Base-by-base conservation (phyloP, 2,113 vertebrate species). In the Sturnus vulgaris region DNA sequence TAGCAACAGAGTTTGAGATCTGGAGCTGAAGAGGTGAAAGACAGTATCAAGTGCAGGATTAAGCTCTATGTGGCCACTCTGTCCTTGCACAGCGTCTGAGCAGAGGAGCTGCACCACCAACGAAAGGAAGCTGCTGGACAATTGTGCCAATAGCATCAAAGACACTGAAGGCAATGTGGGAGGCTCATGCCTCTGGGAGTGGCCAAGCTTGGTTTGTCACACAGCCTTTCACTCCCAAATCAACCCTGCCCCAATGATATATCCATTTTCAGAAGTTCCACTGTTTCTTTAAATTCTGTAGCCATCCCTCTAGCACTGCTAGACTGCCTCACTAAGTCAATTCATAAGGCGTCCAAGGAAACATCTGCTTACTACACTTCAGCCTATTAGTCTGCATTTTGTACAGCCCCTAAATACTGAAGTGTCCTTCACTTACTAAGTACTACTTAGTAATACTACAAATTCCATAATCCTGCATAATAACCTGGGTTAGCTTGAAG, bases 1-100 rank as follows among this genome's bases (percentile, higher is more conserved):
- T 33, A 1, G 7, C 18, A 9, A 15, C 8, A 37, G 40, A 46
- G 5, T 7, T 15, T 37, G 21, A 42, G 40, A 73, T 27, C 22
- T n/a, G 40, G 12, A 63, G 98, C 89, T 99, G 94, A 99, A 99
- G 96, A 99, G 93, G 98, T 99, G 59, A 98, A 99, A 90, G 98
- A 99, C 1, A 99, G 98, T 0, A 98, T 98, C 4, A 99, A 99
- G 82, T 98, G 99, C 39, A 99, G 99, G 98, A 99, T 98, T 97
- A 99, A 99, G 76, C 99, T 98, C 14, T 99, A 98, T 0, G 98
- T 99, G n/a, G 99, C 98, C 10, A 99, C 99, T 1, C 98, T 99
- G 11, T 99, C 99, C 25, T 93, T 99, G 72, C 98, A 99, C 90
- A 99, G 99, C 92, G 98, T 99, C 88, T 27, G 99, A 99, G 96